These are phyloP conservation scores for Phalacrocorax aristotelis DNA, from an alignment of 2,113 vertebrate genomes.

Conservation along the genomic window DNA sequence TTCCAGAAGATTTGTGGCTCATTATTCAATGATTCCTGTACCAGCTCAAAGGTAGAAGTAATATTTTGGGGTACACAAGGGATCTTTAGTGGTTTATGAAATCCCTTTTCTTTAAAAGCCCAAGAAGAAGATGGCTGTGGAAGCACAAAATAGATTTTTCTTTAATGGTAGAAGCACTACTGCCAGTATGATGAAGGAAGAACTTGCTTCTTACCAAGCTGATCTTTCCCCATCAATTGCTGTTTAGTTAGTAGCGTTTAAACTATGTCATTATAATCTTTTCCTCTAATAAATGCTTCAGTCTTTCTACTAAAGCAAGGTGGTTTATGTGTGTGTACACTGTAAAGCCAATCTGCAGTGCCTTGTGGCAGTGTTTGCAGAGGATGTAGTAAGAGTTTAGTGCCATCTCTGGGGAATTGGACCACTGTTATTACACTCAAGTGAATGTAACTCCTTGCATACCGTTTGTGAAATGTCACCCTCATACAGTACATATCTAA, in stretches of 20 bases:
- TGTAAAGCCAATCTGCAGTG: conserved; percentile 10
- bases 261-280: conserved; percentile 9
- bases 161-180: not conserved
- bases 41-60: not conserved
- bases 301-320: not conserved
- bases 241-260: conserved; percentile 39
- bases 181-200: not conserved
- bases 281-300: conserved; percentile 18
- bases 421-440: conserved; percentile 17
- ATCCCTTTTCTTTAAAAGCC: not conserved
- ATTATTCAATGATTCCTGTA: not conserved
- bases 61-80: not conserved
- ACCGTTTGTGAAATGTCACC: conserved; percentile 40
- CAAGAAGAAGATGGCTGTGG: not conserved
- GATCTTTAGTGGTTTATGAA: not conserved
- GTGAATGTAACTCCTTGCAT: not conserved
- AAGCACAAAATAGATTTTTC: not conserved
- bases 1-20: not conserved
- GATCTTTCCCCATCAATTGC: not conserved
- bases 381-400: conserved; percentile 26
- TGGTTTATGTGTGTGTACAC: conserved; percentile 3
- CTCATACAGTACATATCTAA: not conserved
- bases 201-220: not conserved
- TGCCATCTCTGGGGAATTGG: not conserved
- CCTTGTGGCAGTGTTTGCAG: conserved; percentile 31